Conservation (phyloP, 2,113 vertebrate species). For the Entomyzon cyanotis region DNA sequence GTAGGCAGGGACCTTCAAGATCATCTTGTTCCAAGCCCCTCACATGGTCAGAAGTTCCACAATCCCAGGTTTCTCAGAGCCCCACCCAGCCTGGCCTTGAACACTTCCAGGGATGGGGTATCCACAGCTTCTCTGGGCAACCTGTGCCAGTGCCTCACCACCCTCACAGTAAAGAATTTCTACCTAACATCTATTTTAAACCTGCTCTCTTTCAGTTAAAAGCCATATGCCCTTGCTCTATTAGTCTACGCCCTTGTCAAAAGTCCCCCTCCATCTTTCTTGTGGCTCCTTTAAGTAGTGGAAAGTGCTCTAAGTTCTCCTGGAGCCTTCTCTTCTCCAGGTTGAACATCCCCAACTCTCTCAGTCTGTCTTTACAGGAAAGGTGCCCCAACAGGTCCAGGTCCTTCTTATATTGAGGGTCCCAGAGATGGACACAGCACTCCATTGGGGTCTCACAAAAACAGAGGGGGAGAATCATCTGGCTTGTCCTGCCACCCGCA, state of each 20-base stretch:
- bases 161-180: neutral
- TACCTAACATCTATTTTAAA: neutral
- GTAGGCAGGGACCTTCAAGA: neutral
- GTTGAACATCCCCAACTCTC: too few species aligned
- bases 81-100: neutral
- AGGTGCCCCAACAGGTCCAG: neutral
- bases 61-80: neutral
- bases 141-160: neutral
- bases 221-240: neutral
- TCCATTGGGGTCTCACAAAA: neutral
- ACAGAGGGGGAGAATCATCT: neutral
- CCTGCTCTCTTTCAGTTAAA: neutral
- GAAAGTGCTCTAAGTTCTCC: neutral
- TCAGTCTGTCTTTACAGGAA: neutral
- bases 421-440: neutral
- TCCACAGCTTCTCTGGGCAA: neutral
- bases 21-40: neutral
- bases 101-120: neutral
- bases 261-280: neutral
- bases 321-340: neutral
- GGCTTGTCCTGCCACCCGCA: rapidly evolving
- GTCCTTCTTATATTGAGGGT: neutral
- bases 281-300: neutral
- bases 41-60: neutral
- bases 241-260: neutral